Percentiles rank a stretch among this genome's conserved stretches.
Evolutionary conservation across 2,797 vertebrate genomes (phyloP).

Genomic region (Intellagama lesueurii): DNA sequence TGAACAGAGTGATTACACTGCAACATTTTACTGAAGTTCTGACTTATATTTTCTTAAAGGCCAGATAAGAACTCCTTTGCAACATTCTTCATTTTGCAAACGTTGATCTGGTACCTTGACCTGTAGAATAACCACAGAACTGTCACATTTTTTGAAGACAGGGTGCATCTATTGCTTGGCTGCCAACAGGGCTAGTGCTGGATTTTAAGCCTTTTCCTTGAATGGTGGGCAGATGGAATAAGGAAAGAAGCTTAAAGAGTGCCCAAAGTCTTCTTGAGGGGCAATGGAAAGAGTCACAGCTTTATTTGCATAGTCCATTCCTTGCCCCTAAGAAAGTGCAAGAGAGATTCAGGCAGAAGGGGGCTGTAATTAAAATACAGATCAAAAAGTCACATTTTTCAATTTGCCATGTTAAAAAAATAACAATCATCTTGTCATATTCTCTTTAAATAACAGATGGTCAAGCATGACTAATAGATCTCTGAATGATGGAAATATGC

Average conservation of each 20-base stretch:
- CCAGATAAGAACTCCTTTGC: neutral
- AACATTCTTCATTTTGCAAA: neutral
- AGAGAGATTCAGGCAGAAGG: constrained; percentile 75
- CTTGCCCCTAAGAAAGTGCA: constrained; percentile 65
- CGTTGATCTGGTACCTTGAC: neutral
- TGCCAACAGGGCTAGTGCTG: constrained; percentile 17
- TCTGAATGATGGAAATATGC: constrained; percentile 78
- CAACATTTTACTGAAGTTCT: neutral
- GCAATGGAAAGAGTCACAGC: constrained; percentile 60
- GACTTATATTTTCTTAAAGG: neutral
- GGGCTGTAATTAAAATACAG: constrained; percentile 79
- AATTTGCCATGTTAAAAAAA: constrained; percentile 81
- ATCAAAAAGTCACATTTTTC: constrained; percentile 82
- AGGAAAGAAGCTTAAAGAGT: constrained; percentile 10
- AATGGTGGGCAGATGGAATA: constrained; percentile 46
- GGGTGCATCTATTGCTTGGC: constrained; percentile 24
- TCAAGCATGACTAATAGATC: constrained; percentile 82
- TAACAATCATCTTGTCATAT: constrained; percentile 82
- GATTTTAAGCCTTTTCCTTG: neutral
- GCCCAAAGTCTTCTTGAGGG: constrained; percentile 40
- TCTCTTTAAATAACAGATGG: constrained; percentile 85
- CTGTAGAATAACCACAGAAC: neutral
- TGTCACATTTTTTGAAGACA: constrained; percentile 1
- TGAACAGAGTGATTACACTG: neutral
- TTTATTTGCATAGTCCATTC: constrained; percentile 64